Base-by-base conservation (phyloP, 1,140 invertebrate species). In the Drosophila bocqueti region DNA sequence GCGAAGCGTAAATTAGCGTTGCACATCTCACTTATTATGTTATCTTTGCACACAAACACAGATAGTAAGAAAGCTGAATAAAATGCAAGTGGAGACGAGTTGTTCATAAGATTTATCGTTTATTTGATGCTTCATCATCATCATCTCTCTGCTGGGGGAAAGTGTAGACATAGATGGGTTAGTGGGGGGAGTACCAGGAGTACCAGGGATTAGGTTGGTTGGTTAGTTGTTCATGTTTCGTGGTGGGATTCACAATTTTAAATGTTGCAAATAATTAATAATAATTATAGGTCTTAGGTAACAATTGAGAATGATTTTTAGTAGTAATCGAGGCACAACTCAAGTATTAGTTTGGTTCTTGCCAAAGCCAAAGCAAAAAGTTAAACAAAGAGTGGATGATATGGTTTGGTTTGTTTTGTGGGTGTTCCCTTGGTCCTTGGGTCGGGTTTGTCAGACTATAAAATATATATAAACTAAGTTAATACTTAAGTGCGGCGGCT, bases 31-130 rank as follows among this genome's bases (percentile, higher is more conserved):
- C 11, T 8, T 4, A 2, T 34, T 31, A 34, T 4, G 11, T 21
- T 13, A 2, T 15, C n/a, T 18, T 18, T 18, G 29, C 29, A 31
- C 21, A 72, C 26, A 29, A 0, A 4, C 8, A 63, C 36, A 63
- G 21, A 73, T 26, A 61, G 31, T 29, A n/a, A 29, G 24, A 73
- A 73, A 74, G 71, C 71, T 61, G 67, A 74, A 74, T 74, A 74
- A 74, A 74, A 74, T 74, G 46, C 71, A 52, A 73, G 68, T 61
- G 68, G 71, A 40, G 71, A 38, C 55, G 46, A 73, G 71, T 74
- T 73, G 71, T 74, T 74, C 55, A 74, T 74, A 72, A 72, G 66
- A 73, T 73, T 68, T 74, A 61, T 74, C 68, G 21, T 74, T 74
- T 74, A 74, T 74, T 73, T 74, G 54, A 52, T 60, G 36, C 54